Percentiles rank a stretch among this genome's conserved stretches.
phyloP scores from a whole-genome alignment of 2,888 invertebrate species.

The Anarsia innoxiella region DNA sequence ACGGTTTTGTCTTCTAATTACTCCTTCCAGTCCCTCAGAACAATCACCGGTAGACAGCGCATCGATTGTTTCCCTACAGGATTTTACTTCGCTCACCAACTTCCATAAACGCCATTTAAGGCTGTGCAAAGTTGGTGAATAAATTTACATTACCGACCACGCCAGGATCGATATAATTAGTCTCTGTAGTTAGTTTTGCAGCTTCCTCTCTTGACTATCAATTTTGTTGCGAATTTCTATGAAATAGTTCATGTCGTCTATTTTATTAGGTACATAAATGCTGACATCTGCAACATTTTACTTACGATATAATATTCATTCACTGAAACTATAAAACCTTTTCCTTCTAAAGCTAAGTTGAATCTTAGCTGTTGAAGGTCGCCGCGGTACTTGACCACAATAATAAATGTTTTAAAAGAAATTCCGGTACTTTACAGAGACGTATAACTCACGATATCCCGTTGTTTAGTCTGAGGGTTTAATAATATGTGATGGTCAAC shows the following conservation, averaged over 20 bases:
- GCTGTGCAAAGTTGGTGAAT: neutral
- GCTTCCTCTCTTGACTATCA: constrained; percentile 28
- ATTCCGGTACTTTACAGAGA: constrained; percentile 4
- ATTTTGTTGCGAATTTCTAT: too few species aligned
- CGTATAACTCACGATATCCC: constrained; percentile 66
- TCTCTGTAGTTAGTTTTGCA: constrained; percentile 19
- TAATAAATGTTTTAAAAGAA: constrained; percentile 5
- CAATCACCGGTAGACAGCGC: neutral
- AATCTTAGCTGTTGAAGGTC: neutral
- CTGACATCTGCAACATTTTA: too few species aligned
- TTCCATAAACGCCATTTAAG: neutral
- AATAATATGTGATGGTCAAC: constrained; percentile 46
- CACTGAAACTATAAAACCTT: too few species aligned
- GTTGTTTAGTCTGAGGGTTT: constrained; percentile 50
- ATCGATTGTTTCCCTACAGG: neutral
- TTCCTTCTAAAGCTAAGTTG: too few species aligned
- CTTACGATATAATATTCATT: too few species aligned
- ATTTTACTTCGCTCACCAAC: neutral
- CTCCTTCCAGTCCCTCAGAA: too few species aligned
- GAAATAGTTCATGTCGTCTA: neutral
- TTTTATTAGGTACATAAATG: too few species aligned
- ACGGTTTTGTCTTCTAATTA: constrained; percentile 35
- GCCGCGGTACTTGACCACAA: constrained; percentile 2
- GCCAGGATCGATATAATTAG: constrained; percentile 17
- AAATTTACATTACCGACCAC: neutral